Base-by-base conservation (phyloP, 2,797 vertebrate species). In the Eulemur rubriventer region DNA sequence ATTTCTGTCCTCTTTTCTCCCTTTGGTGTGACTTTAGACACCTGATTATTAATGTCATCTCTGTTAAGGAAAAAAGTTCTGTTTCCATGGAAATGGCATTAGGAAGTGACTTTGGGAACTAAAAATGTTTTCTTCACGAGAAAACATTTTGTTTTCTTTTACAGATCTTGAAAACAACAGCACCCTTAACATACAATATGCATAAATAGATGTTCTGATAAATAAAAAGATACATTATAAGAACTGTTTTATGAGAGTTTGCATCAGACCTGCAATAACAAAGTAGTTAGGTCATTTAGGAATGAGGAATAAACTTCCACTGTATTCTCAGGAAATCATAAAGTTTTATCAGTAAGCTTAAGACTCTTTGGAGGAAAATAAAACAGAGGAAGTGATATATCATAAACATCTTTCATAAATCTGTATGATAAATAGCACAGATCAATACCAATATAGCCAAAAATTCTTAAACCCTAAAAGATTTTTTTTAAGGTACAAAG, bases 31-130 rank as follows among this genome's bases (percentile, higher is more conserved):
- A 75, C 94, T 98, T 95, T 65, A 94, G 94, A 87, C 94, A 98
- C 96, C 97, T 94, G 97, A 98, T 98, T 96, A 98, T 98, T 98
- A 98, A 97, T 98, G 98, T 98, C 97, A 97, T 98, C 82, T 96
- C 84, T 85, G 73, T 98, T 98, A 97, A 97, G 95, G 76, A 96
- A 73, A 8, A 24, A 94, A 95, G 83, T 92, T 96, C 52, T 82
- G 98, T 98, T 98, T 98, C 98, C 97, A 98, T 98, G 97, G 98
- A 97, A 98, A 98, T 98, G 43, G 69, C 94, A 84, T 88, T 89
- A 96, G 85, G 88, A 98, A 98, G 97, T 98, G 96, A 70, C 89
- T 95, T 96, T 97, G 82, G 93, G 96, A 94, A 84, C 80, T 96
- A 87, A 95, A 93, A 72, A 89, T 78, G 73, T 90, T 97, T 92